Evolutionary conservation across 2,888 invertebrate genomes (phyloP).

Genomic region (Hemithea aestivaria): DNA sequence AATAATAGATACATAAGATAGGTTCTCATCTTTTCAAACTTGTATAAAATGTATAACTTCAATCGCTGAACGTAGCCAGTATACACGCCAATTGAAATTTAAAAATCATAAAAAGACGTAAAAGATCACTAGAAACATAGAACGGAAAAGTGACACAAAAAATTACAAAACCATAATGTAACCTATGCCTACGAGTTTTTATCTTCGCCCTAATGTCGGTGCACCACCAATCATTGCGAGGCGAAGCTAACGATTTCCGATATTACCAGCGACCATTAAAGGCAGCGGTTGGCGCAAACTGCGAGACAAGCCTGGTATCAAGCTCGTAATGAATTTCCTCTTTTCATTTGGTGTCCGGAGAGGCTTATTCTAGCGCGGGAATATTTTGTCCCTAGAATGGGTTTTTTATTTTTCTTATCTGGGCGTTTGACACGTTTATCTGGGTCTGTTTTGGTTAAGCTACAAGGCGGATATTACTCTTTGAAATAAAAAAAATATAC

Average conservation of each 20-base stretch:
- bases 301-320: slow-evolving; percentile 43
- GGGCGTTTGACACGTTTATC: slow-evolving; percentile 7
- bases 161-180: slow-evolving; percentile 14
- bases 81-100: no score
- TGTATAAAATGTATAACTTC: no score
- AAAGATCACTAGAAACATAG: no score
- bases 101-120: no score
- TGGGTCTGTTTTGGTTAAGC: slow-evolving; percentile 2
- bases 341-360: slow-evolving; percentile 50
- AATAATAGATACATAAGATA: no score
- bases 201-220: slow-evolving; percentile 36
- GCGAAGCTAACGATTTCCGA: slow-evolving; percentile 63
- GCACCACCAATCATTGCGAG: slow-evolving; percentile 60
- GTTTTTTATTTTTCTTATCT: slow-evolving; percentile 8
- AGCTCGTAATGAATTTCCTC: slow-evolving; percentile 55
- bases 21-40: no score
- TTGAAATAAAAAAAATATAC: no score
- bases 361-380: slow-evolving; percentile 26
- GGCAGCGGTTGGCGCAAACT: slow-evolving; percentile 51
- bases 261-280: slow-evolving; percentile 53
- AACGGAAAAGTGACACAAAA: no score
- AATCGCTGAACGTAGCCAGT: no score
- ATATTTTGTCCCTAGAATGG: slow-evolving; percentile 9
- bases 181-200: slow-evolving; percentile 33
- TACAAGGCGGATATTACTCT: no score